Base-by-base conservation (phyloP, 2,888 invertebrate species). In the Ornithoptera priamus region DNA sequence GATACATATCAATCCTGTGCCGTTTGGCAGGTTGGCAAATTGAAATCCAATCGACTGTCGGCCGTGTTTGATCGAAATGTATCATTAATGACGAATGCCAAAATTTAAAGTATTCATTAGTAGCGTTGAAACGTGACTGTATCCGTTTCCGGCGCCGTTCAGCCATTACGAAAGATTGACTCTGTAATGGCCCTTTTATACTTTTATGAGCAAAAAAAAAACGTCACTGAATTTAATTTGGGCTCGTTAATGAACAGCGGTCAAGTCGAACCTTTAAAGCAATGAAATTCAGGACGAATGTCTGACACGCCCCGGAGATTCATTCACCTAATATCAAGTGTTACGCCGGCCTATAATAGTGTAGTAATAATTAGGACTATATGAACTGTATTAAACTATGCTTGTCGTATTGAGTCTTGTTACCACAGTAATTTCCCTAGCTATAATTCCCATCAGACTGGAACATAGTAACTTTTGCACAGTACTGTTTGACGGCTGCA, bases 91-190 rank as follows among this genome's bases (percentile, higher is more conserved):
- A 78, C 75, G 78, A 71, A 81, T 81, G 39, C 75, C 82, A 78
- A 82, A 83, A 85, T 81, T 82, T 80, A 80, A 82, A 76, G 82
- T 80, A 83, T 85, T 84, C 82, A 84, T 83, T 85, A 82, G 80
- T 78, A 74, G 67, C 76, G 72, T 68, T 74, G 78, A 77, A 79
- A 82, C 82, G 81, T 77, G 76, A 80, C 79, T 81, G 79, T 78
- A 76, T 76, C 78, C 76, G 72, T 75, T 73, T 73, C 65, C 75
- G 68, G 75, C 78, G 79, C 79, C 78, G 79, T 77, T 79, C 79
- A 70, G 73, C 79, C 78, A 78, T 79, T 76, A 76, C 78, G 75
- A 75, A 71, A 76, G 77, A 76, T 80, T 74, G 77, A 80, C 79
- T 80, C 73, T 75, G 74, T 73, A 74, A 65, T 61, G 68, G 46